These are phyloP conservation scores for Lagocephalus sceleratus DNA, from an alignment of 2,797 vertebrate species.

Conservation along the genomic window DNA sequence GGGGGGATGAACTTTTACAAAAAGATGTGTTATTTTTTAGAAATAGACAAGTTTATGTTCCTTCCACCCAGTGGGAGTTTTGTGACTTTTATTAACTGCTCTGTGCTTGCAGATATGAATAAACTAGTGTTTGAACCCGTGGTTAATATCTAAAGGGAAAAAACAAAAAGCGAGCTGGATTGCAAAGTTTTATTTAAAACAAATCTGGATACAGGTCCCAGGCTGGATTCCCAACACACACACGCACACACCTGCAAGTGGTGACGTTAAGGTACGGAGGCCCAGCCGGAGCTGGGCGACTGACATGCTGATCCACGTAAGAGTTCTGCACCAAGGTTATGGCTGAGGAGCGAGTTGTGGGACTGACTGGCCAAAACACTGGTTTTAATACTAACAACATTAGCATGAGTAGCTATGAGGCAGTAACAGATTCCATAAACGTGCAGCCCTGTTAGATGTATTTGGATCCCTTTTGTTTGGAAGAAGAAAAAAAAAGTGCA, in stretches of 20 bases:
- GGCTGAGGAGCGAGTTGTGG: no score
- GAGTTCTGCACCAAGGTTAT: no score
- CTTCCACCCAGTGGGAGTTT: slow-evolving; percentile 29
- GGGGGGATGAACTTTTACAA: slow-evolving; percentile 8
- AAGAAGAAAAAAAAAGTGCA: slow-evolving; percentile 14
- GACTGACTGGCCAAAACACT: no score
- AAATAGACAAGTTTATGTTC: slow-evolving; percentile 31
- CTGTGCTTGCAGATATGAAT: slow-evolving; percentile 59
- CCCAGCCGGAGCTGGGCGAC: no score
- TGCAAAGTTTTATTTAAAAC: slow-evolving; percentile 57
- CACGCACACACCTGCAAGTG: no score
- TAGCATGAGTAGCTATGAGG: no score
- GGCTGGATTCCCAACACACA: slow-evolving; percentile 7
- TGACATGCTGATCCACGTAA: no score
- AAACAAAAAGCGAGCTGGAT: neutral
- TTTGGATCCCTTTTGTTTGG: slow-evolving; percentile 30
- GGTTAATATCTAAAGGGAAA: neutral
- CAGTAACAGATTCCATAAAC: slow-evolving; percentile 9
- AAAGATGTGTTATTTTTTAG: slow-evolving; percentile 34
- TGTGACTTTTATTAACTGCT: slow-evolving; percentile 45
- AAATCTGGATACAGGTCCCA: slow-evolving; percentile 21
- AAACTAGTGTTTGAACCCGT: slow-evolving; percentile 57
- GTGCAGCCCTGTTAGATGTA: slow-evolving; percentile 15
- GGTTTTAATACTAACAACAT: no score
- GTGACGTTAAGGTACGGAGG: no score